phyloP scores from a whole-genome alignment of 2,888 invertebrate genomes.

The Nymphalis polychloros region DNA sequence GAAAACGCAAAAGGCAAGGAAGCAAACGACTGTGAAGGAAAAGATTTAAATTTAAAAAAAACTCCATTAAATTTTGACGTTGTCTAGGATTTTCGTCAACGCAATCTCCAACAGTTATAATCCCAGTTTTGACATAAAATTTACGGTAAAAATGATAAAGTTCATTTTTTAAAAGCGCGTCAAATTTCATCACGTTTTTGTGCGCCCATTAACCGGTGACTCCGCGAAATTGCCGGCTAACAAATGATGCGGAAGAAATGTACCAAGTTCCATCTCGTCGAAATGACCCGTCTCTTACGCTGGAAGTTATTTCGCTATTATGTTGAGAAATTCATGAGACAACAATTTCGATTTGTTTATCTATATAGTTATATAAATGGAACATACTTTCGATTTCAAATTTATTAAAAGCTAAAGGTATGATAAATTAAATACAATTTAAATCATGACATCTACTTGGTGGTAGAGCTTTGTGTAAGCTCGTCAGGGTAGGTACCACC shows the following conservation, averaged over 20 bases:
- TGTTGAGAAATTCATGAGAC: too few species aligned
- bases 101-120: background rate
- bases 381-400: too few species aligned
- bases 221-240: slow-evolving; percentile 21
- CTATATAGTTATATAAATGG: too few species aligned
- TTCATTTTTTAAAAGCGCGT: slow-evolving; percentile 21
- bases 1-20: too few species aligned
- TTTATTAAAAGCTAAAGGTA: too few species aligned
- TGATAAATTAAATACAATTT: too few species aligned
- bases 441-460: too few species aligned
- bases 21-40: too few species aligned
- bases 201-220: slow-evolving; percentile 28
- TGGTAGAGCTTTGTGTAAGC: too few species aligned
- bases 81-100: background rate
- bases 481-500: too few species aligned
- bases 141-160: slow-evolving; percentile 9
- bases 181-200: slow-evolving; percentile 26
- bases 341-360: too few species aligned
- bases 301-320: background rate
- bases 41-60: background rate
- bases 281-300: slow-evolving; percentile 21
- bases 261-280: slow-evolving; percentile 3
- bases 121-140: slow-evolving; percentile 5
- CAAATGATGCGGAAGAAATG: slow-evolving; percentile 27
- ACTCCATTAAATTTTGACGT: background rate